Conservation (phyloP, 2,888 invertebrate genomes). For the Gortyna flavago region DNA sequence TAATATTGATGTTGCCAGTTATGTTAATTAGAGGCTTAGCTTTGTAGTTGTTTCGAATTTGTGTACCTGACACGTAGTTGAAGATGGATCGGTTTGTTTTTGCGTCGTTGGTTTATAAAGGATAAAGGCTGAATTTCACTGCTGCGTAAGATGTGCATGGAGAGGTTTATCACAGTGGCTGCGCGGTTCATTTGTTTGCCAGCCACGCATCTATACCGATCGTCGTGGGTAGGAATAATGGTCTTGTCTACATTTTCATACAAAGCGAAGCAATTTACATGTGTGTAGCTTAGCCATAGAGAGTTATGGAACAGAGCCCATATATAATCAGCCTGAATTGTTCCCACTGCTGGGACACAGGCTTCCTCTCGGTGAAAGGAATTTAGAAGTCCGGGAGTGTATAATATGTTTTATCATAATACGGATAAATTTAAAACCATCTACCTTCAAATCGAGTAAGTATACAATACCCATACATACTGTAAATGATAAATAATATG, state of each 20-base stretch:
- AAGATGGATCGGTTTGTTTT: conserved; percentile 13
- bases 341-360: too few relatives aligned
- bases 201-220: neutral
- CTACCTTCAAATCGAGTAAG: neutral
- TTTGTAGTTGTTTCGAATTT: conserved; percentile 10
- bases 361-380: too few relatives aligned
- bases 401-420: neutral
- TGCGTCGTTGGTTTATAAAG: neutral
- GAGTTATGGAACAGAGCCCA: too few relatives aligned
- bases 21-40: conserved; percentile 47
- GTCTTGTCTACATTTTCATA: neutral
- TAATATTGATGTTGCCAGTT: conserved; percentile 60
- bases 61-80: conserved; percentile 11
- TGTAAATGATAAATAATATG: neutral
- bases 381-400: neutral
- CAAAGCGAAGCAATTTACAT: too few relatives aligned
- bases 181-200: neutral
- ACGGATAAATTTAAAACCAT: neutral
- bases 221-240: neutral
- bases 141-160: neutral
- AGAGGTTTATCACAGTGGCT: neutral
- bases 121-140: neutral
- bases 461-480: neutral
- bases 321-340: too few relatives aligned
- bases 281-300: neutral